Base-by-base conservation (phyloP, 2,797 vertebrate species). In the Sebastes minor region DNA sequence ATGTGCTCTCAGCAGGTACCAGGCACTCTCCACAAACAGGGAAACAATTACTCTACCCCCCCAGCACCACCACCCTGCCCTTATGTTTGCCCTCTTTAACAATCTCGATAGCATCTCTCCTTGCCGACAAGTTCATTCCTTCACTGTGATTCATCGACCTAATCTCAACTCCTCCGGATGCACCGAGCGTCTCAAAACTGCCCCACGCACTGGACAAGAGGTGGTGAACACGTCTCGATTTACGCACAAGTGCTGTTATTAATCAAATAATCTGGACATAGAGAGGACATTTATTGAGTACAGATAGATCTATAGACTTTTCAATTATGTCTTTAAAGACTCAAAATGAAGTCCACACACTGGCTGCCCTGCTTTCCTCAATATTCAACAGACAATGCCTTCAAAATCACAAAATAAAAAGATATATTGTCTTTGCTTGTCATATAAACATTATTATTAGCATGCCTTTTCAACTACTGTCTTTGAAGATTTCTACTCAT, bases 101-200 rank as follows among this genome's bases (percentile, higher is more conserved):
- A 85, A 85, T 73, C 83, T 33, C 13, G 75, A 89, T 88, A 91
- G 64, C 85, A 90, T 90, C 88, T 92, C 86, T 85, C 84, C 91
- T 85, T 89, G 69, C 52, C 9, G 76, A 89, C 90, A 86, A 88
- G 79, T 83, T 83, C 71, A 89, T 89, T 91, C 79, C 78, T 85
- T 84, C 83, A 59, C 64, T 23, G 74, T 92, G 92, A 94, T 88
- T 91, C 86, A 93, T 90, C 10, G 75, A 57, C 68, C 82, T 88
- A 83, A 91, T 92, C 85, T 86, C 60, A 57, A 76, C 79, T 84
- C 66, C 38, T 89, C 35, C 3, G 85, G 86, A 89, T 76, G 82
- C 76, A 35, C 61, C n/a, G 13, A 30, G 86, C 60, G 13, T 86
- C 80, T 80, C 27, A 67, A 80, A 81, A 60, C 32, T 3, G 32